phyloP scores from a whole-genome alignment of 2,888 invertebrate genomes.

The Malthinus flaveolus region DNA sequence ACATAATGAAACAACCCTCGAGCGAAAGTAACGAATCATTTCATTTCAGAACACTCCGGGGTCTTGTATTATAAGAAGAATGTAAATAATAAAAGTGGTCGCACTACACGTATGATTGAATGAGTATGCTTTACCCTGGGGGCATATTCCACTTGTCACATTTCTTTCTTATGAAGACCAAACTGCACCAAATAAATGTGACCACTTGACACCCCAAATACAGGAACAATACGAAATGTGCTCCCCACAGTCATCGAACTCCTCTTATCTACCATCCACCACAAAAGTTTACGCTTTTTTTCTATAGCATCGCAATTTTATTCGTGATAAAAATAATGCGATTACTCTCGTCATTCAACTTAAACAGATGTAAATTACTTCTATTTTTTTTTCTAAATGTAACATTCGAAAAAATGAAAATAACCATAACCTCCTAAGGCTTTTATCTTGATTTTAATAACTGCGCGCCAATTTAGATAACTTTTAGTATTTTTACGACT shows the following conservation, averaged over 20 bases:
- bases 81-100: conserved; percentile 50
- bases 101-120: conserved; percentile 53
- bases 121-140: conserved; percentile 46
- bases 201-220: conserved; percentile 49
- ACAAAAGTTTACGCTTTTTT: conserved; percentile 15
- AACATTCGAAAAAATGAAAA: neutral
- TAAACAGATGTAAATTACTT: conserved; percentile 35
- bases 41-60: conserved; percentile 45
- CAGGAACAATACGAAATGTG: conserved; percentile 25
- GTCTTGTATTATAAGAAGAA: conserved; percentile 29
- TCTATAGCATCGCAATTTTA: conserved; percentile 16
- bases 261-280: conserved; percentile 24
- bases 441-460: conserved; percentile 5
- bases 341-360: conserved; percentile 28
- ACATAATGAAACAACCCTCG: conserved; percentile 42
- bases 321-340: conserved; percentile 27
- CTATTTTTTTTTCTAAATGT: conserved; percentile 15
- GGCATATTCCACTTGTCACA: conserved; percentile 54
- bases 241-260: conserved; percentile 23
- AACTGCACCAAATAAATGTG: conserved; percentile 53
- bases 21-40: conserved; percentile 48
- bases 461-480: neutral
- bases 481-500: neutral
- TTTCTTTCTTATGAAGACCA: conserved; percentile 51
- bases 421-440: neutral